Evolutionary conservation across 2,797 vertebrate species (phyloP).

Genomic region (Tapirus indicus): DNA sequence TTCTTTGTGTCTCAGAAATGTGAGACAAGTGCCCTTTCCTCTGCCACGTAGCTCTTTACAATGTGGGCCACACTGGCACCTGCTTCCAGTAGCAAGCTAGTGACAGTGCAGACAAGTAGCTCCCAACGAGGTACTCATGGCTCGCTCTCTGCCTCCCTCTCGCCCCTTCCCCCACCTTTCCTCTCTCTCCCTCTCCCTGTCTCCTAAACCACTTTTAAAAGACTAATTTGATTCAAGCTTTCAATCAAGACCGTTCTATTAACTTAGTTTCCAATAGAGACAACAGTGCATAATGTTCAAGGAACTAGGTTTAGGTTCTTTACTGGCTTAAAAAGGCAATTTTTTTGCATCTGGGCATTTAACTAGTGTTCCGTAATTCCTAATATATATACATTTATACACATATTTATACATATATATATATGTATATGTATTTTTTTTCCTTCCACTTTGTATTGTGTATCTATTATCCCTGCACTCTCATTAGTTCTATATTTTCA

Average conservation of each 20-base stretch:
- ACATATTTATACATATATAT: not conserved
- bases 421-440: not conserved
- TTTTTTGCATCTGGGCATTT: not conserved
- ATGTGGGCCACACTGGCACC: slow-evolving; percentile 55
- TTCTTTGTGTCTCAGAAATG: slow-evolving; percentile 79
- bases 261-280: slow-evolving; percentile 52
- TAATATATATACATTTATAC: not conserved
- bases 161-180: not conserved
- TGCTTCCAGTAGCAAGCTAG: slow-evolving; percentile 15
- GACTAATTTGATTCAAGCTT: slow-evolving; percentile 63
- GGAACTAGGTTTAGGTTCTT: not conserved
- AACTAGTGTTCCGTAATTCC: slow-evolving; percentile 66
- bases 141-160: not conserved
- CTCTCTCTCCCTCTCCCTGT: not conserved
- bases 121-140: slow-evolving; percentile 54
- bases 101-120: not conserved
- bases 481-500: slow-evolving; percentile 73
- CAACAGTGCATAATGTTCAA: slow-evolving; percentile 61
- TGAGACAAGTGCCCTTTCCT: slow-evolving; percentile 71
- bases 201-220: slow-evolving; percentile 26
- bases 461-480: slow-evolving; percentile 61
- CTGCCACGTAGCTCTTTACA: slow-evolving; percentile 30
- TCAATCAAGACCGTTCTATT: slow-evolving; percentile 23
- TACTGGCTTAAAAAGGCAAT: slow-evolving; percentile 64
- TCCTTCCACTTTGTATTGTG: not conserved